Percentiles rank a stretch among this genome's conserved stretches.
phyloP scores from a whole-genome alignment of 1,140 invertebrate species.

The Ctenoplectra terminalis region DNA sequence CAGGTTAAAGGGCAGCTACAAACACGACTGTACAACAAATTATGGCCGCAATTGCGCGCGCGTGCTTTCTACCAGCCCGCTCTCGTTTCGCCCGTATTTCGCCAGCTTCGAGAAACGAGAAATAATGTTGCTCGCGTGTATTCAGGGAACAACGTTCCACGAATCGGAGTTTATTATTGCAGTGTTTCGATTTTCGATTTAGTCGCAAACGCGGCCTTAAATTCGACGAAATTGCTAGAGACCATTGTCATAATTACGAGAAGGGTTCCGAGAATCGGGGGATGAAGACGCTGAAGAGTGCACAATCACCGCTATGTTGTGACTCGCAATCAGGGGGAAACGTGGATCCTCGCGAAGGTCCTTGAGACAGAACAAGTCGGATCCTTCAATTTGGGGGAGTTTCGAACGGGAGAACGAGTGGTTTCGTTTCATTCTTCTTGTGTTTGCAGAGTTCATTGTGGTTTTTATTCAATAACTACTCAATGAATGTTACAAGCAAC shows the following conservation, averaged over 20 bases:
- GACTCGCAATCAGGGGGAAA: constrained; percentile 57
- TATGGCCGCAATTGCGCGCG: not conserved
- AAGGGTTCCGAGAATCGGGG: not conserved
- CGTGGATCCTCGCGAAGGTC: constrained; percentile 28
- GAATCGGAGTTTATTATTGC: constrained; percentile 44
- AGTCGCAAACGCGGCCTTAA: constrained; percentile 47
- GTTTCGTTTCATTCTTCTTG: not conserved
- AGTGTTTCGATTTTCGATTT: not conserved
- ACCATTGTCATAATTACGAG: constrained; percentile 47
- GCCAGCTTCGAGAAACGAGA: not conserved
- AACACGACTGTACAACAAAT: not conserved
- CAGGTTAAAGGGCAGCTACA: not conserved
- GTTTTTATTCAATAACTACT: not conserved
- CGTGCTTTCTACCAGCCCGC: not conserved
- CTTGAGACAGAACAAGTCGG: constrained; percentile 22
- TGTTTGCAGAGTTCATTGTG: not conserved
- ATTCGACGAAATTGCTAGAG: constrained; percentile 38
- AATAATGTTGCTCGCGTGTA: constrained; percentile 3
- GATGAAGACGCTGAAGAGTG: constrained; percentile 45
- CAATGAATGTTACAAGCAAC: too few relatives aligned
- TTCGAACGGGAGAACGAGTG: not conserved
- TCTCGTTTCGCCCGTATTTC: constrained; percentile 17
- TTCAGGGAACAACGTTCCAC: constrained; percentile 13
- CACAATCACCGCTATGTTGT: constrained; percentile 47
- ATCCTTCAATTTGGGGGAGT: not conserved